Evolutionary conservation across 1,140 invertebrate genomes (phyloP).

Genomic region (Oppia nitens): DNA sequence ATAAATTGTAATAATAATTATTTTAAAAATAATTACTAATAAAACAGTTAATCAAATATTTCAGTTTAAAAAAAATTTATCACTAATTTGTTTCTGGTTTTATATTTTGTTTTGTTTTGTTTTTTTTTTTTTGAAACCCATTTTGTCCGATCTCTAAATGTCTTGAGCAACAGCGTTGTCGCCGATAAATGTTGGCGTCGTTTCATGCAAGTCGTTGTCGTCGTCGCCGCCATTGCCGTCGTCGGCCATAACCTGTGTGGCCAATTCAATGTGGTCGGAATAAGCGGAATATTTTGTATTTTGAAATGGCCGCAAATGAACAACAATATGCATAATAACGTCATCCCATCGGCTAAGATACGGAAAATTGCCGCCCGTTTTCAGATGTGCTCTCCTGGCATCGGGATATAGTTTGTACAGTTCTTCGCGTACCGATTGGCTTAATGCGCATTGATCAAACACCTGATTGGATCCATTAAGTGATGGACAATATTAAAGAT

Average conservation of each 20-base stretch:
- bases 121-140: too few species aligned
- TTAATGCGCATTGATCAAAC: constrained; percentile 73
- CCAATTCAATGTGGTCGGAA: neutral
- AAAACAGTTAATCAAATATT: too few species aligned
- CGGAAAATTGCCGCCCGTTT: constrained; percentile 77
- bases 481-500: too few species aligned
- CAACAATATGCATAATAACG: constrained; percentile 57
- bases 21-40: too few species aligned
- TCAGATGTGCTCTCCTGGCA: constrained; percentile 69
- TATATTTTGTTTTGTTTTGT: too few species aligned
- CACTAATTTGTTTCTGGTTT: too few species aligned
- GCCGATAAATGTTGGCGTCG: too few species aligned
- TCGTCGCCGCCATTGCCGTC: neutral
- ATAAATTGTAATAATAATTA: too few species aligned
- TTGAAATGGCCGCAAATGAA: constrained; percentile 21
- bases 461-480: too few species aligned
- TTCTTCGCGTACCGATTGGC: constrained; percentile 49
- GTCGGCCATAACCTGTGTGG: neutral
- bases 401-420: constrained; percentile 72
- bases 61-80: too few species aligned
- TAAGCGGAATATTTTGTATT: constrained; percentile 16
- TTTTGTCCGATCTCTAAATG: too few species aligned
- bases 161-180: too few species aligned
- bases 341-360: constrained; percentile 73
- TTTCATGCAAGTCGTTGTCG: neutral